phyloP scores from a whole-genome alignment of 2,113 vertebrate genomes.

The Onychostoma macrolepis region DNA sequence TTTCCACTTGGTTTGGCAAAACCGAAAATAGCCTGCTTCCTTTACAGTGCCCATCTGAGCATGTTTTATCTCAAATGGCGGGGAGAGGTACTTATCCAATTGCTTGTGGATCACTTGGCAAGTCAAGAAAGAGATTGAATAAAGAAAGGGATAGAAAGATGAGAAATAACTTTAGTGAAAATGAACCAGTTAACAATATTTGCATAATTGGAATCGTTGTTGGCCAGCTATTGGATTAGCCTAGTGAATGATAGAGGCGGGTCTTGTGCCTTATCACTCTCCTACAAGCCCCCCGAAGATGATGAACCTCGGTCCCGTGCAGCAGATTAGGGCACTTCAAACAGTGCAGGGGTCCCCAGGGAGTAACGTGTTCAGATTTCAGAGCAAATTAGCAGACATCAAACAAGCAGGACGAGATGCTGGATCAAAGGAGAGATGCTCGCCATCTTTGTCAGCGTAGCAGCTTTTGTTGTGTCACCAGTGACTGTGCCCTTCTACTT shows the following conservation, averaged over 20 bases:
- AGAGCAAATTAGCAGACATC: slow-evolving; percentile 74
- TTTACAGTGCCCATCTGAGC: slow-evolving; percentile 28
- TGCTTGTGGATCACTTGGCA: slow-evolving; percentile 41
- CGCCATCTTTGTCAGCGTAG: slow-evolving; percentile 1
- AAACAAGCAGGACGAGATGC: slow-evolving; percentile 59
- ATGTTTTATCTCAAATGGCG: neutral
- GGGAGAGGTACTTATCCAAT: slow-evolving; percentile 37
- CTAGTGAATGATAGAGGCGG: slow-evolving; percentile 37
- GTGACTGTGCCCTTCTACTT: slow-evolving; percentile 57
- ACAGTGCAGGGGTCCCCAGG: slow-evolving; percentile 64
- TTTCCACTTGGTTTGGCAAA: slow-evolving; percentile 48
- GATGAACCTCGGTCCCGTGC: slow-evolving; percentile 55
- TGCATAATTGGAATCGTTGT: slow-evolving; percentile 56
- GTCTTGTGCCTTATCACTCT: slow-evolving; percentile 64
- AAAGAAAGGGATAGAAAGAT: slow-evolving; percentile 24
- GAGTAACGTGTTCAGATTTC: slow-evolving; percentile 72
- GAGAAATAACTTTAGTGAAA: slow-evolving; percentile 13
- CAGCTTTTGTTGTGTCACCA: slow-evolving; percentile 29
- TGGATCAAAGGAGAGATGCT: slow-evolving; percentile 67
- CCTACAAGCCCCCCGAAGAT: slow-evolving; percentile 59
- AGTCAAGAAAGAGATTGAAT: slow-evolving; percentile 41
- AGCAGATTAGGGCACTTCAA: slow-evolving; percentile 66
- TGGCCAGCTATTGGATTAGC: slow-evolving; percentile 56
- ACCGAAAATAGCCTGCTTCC: slow-evolving; percentile 46
- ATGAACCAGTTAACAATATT: slow-evolving; percentile 33